Conservation (phyloP, 2,113 vertebrate genomes). For the Sturnus vulgaris region DNA sequence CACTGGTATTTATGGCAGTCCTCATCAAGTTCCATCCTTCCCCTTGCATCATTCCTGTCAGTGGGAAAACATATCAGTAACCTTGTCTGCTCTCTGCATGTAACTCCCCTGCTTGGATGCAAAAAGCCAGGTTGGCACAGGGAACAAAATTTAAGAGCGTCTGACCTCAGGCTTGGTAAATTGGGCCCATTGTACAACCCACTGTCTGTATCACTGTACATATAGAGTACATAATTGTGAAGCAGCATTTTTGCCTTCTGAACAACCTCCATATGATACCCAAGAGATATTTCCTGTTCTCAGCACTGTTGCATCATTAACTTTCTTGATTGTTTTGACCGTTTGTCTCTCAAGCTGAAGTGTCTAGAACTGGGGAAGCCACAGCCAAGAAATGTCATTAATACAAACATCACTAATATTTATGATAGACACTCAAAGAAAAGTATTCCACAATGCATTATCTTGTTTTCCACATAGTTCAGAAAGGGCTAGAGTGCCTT, state of each 20-base stretch:
- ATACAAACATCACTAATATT: constrained; percentile 13
- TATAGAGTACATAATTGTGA: neutral
- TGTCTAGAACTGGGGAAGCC: neutral
- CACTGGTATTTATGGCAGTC: neutral
- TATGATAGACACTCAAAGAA: neutral
- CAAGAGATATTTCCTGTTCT: constrained; percentile 8
- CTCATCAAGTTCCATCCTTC: neutral
- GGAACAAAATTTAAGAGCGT: neutral
- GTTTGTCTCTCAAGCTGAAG: neutral
- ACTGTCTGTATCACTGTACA: neutral
- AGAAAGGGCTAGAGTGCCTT: neutral
- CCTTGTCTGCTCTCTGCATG: neutral
- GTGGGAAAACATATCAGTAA: neutral
- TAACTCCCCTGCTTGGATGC: neutral
- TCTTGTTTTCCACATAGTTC: neutral
- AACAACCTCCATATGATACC: neutral
- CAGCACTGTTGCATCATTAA: neutral
- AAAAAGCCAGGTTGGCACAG: neutral
- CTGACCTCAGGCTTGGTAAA: neutral
- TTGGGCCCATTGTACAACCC: neutral
- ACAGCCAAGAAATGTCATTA: neutral
- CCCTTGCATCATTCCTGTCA: neutral
- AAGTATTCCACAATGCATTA: neutral
- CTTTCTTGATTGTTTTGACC: constrained; percentile 8
- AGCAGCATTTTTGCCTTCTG: neutral